Evolutionary conservation across 2,888 invertebrate species (phyloP), one percentile per base, ranked within the genome.

Genomic region (Agrochola litura): DNA sequence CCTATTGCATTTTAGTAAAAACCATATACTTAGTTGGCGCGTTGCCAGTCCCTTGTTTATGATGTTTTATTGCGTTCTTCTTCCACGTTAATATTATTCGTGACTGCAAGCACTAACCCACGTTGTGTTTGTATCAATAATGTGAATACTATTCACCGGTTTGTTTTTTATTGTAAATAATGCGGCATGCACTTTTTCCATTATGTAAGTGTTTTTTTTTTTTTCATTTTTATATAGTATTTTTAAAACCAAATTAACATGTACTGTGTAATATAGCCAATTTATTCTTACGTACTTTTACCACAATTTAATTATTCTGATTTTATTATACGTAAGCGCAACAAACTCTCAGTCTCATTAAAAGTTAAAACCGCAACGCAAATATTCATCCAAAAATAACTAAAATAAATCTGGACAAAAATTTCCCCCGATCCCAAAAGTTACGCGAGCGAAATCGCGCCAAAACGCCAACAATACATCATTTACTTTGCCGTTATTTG

Each of bases 401-500:
- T 61, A 69, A 69, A 78, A 79, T 79, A 54, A 83, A 77, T 60
- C 49, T 30, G 37, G 25, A 65, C 71, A 73, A 76, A 86, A 66
- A 64, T 73, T 22, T 66, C 25, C 6, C 1, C 22, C 66, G 58
- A 73, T 58, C 73, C 79, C 71, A 84, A 83, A 87, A 80, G 78
- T 79, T 81, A 67, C 46, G 30, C 71, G 73, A 60, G 54, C 43
- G 25, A 77, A 74, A 54, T 66, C 25, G 74, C 60, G 46, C 37
- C 61, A 61, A 71, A 82, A 80, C 46, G 68, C 67, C 77, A 81
- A 79, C 82, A 86, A 84, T 88, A 79, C 75, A 74, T 86, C 81
- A 88, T 88, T 86, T 76, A 82, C 77, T 71, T 67, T 43, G 22
- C 10, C 58, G 72, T 77, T 82, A 88, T 84, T 84, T 86, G 79